phyloP scores from a whole-genome alignment of 2,113 vertebrate genomes.

The Sinosuthora webbiana region DNA sequence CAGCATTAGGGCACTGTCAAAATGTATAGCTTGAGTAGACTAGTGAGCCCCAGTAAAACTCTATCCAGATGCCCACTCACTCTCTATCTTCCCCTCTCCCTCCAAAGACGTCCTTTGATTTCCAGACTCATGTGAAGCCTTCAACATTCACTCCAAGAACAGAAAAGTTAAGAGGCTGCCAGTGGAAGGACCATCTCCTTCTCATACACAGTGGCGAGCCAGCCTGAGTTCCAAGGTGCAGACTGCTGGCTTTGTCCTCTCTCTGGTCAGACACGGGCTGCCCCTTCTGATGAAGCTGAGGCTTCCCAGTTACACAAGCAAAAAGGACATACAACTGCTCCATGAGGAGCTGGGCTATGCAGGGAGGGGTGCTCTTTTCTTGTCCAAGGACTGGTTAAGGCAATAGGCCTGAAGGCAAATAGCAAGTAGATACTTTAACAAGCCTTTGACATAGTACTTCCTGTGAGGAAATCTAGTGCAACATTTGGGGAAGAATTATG shows the following conservation, averaged over 20 bases:
- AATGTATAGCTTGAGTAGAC: background rate
- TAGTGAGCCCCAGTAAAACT: background rate
- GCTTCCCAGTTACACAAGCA: background rate
- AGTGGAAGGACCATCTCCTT: background rate
- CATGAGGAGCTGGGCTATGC: background rate
- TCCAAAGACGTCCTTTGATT: background rate
- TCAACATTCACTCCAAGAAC: background rate
- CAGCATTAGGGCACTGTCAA: background rate
- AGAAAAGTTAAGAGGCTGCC: background rate
- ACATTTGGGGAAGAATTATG: background rate
- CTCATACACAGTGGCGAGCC: accelerated
- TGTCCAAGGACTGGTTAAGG: background rate
- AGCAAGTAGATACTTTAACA: background rate
- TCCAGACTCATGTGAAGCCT: background rate
- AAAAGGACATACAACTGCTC: background rate
- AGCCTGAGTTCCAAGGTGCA: background rate
- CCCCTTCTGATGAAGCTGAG: background rate
- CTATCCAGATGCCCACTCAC: background rate
- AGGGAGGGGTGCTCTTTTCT: background rate
- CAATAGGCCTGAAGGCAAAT: background rate
- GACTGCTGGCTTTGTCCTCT: background rate
- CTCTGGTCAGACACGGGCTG: background rate
- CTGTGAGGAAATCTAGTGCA: background rate
- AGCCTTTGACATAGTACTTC: background rate
- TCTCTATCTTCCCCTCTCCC: background rate